A percentile compares a stretch with the other conserved stretches of the same genome.
Evolutionary conservation across 2,113 vertebrate genomes (phyloP).

Genomic region (Melozone crissalis): DNA sequence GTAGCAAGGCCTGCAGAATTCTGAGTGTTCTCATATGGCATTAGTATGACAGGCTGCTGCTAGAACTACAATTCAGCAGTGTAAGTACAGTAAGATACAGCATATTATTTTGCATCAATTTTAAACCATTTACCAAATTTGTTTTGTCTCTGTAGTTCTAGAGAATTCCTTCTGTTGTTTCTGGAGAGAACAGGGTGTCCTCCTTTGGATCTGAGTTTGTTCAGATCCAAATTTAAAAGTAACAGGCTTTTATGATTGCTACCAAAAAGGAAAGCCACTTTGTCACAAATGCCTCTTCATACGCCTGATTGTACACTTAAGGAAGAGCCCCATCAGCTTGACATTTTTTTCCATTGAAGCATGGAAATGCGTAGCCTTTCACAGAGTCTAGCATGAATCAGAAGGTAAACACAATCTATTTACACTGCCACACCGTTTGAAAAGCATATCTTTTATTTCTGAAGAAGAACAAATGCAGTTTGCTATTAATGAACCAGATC

Average conservation of each 20-base stretch:
- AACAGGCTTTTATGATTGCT: not conserved
- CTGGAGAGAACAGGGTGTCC: not conserved
- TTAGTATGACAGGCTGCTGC: not conserved
- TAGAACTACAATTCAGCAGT: not conserved
- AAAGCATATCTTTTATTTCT: not conserved
- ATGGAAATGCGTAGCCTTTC: not conserved
- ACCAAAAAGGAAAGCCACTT: not conserved
- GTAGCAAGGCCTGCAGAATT: not conserved
- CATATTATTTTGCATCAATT: not conserved
- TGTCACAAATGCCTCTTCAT: not conserved
- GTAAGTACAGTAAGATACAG: not conserved
- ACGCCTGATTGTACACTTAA: not conserved
- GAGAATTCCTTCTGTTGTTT: not conserved
- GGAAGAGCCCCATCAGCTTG: not conserved
- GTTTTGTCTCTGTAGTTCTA: not conserved
- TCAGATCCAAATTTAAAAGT: not conserved
- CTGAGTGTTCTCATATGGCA: not conserved
- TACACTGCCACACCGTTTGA: not conserved
- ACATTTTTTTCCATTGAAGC: not conserved
- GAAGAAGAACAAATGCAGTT: not conserved
- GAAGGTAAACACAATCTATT: not conserved
- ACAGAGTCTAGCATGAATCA: not conserved
- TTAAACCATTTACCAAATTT: not conserved
- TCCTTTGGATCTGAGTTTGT: not conserved
- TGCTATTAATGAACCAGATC: not conserved